Percentiles rank a stretch among this genome's conserved stretches.
These are phyloP conservation scores for Gambusia yucatana DNA, from an alignment of 2,797 vertebrate species.

Conservation along the genomic window DNA sequence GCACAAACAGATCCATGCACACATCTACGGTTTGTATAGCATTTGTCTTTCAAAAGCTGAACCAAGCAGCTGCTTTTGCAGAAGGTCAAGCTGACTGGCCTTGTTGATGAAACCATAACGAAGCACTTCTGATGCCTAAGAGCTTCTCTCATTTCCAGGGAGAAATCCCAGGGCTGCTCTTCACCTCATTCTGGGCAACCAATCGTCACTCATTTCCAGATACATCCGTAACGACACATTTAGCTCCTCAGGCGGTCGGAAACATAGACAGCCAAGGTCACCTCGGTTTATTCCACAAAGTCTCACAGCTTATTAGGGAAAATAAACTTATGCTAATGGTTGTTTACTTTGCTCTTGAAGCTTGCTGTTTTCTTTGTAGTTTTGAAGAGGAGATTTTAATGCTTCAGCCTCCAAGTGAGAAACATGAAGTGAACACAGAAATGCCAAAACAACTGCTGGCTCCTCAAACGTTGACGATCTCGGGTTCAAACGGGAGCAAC, in stretches of 20 bases:
- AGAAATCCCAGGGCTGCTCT: slow-evolving; percentile 49
- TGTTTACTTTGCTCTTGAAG: slow-evolving; percentile 24
- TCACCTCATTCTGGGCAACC: slow-evolving; percentile 29
- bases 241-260: slow-evolving; percentile 36
- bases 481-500: not conserved
- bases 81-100: slow-evolving; percentile 46
- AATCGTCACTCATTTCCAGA: slow-evolving; percentile 42
- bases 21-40: slow-evolving; percentile 5
- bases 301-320: slow-evolving; percentile 29
- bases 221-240: slow-evolving; percentile 48
- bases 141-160: slow-evolving; percentile 37
- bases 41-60: slow-evolving; percentile 22
- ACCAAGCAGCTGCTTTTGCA: slow-evolving; percentile 34
- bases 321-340: slow-evolving; percentile 15
- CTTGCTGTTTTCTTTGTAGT: slow-evolving; percentile 31
- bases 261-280: slow-evolving; percentile 47
- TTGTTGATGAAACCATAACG: slow-evolving; percentile 43
- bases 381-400: slow-evolving; percentile 16
- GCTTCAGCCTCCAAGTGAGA: not conserved
- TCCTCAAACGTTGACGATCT: not conserved
- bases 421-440: slow-evolving; percentile 16
- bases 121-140: slow-evolving; percentile 13
- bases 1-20: slow-evolving; percentile 11
- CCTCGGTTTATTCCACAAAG: slow-evolving; percentile 22
- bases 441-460: not conserved